Conservation (phyloP, 2,113 vertebrate species). For the Mastomys natalensis region DNA sequence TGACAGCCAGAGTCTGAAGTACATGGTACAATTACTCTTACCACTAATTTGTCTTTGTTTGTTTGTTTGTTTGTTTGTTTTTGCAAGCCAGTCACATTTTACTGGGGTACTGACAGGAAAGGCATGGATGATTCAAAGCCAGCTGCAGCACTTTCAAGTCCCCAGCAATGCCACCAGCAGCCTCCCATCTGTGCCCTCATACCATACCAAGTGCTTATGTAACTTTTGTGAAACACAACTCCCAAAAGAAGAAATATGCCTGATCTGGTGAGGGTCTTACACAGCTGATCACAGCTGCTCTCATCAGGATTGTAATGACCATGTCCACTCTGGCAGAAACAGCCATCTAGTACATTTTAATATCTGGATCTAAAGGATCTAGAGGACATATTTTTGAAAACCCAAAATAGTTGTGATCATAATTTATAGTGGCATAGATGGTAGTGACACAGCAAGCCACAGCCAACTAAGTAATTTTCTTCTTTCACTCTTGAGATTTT, state of each 20-base stretch:
- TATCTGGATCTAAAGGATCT: neutral
- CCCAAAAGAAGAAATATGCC: neutral
- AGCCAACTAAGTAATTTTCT: slow-evolving; percentile 94
- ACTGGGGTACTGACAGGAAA: neutral
- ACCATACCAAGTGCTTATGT: neutral
- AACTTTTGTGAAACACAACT: neutral
- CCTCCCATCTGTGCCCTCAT: neutral
- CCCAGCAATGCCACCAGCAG: neutral
- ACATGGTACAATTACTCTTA: neutral
- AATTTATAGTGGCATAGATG: neutral
- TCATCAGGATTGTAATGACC: neutral
- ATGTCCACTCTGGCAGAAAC: neutral
- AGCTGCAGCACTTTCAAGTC: neutral
- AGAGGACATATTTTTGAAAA: neutral
- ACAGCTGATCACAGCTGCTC: neutral
- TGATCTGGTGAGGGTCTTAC: neutral
- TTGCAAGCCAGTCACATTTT: neutral
- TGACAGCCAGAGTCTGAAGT: neutral
- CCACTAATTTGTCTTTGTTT: neutral
- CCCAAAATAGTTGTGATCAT: neutral
- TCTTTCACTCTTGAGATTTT: slow-evolving; percentile 98
- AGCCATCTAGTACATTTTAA: neutral
- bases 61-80: neutral
- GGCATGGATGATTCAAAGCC: neutral
- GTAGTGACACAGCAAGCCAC: slow-evolving; percentile 76